Evolutionary conservation across 2,888 invertebrate species (phyloP).

Genomic region (Torymus auratus): DNA sequence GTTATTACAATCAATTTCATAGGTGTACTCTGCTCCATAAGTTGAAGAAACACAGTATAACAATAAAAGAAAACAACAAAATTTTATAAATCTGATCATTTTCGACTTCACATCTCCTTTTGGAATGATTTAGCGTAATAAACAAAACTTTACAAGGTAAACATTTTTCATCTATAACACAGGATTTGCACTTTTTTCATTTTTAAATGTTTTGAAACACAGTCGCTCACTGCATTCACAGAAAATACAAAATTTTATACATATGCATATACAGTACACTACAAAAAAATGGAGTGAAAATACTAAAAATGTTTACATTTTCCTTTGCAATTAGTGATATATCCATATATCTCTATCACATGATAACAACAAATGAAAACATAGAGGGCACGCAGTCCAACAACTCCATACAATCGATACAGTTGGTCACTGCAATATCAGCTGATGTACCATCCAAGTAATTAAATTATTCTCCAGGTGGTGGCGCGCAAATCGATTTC

Average conservation of each 20-base stretch:
- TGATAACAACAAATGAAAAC: constrained; percentile 1
- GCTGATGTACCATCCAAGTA: too few relatives aligned
- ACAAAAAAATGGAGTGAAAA: too few relatives aligned
- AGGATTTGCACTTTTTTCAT: too few relatives aligned
- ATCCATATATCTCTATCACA: not conserved
- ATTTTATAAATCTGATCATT: constrained; percentile 51
- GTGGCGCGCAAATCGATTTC: constrained; percentile 3
- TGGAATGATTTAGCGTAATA: constrained; percentile 41
- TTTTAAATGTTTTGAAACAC: too few relatives aligned
- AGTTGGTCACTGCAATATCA: too few relatives aligned
- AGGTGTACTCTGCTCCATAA: constrained; percentile 64
- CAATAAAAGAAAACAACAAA: constrained; percentile 59
- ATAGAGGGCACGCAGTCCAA: constrained; percentile 1
- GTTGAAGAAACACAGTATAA: constrained; percentile 62
- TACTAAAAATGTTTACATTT: too few relatives aligned
- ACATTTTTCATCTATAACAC: not conserved
- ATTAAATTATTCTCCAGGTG: constrained; percentile 5
- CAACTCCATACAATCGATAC: not conserved
- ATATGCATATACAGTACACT: too few relatives aligned
- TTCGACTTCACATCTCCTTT: constrained; percentile 45
- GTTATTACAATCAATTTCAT: constrained; percentile 83
- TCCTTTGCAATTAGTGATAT: not conserved
- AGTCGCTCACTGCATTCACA: too few relatives aligned
- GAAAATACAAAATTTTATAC: too few relatives aligned
- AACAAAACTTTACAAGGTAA: constrained; percentile 21